Evolutionary conservation across 2,113 vertebrate species (phyloP), one percentile per base, ranked within the genome.

Genomic region (Tetrax tetrax): DNA sequence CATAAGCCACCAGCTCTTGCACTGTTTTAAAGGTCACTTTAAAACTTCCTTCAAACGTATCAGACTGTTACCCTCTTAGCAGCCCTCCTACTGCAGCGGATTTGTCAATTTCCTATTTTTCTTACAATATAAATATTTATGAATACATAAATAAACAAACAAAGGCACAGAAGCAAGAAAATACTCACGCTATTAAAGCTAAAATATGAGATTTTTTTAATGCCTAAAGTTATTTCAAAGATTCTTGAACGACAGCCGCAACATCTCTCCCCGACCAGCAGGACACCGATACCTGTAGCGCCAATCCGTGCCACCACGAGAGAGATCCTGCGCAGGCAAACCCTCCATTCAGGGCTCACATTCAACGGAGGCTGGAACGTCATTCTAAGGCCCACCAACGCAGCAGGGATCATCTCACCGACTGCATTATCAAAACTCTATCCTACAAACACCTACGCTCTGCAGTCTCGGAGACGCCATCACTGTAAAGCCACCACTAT

Each of bases 371-470:
- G 19, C 51, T 29, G n/a, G 3, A 63, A 22, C 9, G 3, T 5
- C 1, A 0, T 21, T n/a, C 53, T 41, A 29, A 35, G n/a, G 59
- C 48, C 50, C n/a, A 22, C 9, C 47, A 33, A 2, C 0, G 2
- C 0, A 8, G 38, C 1, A 41, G 18, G 31, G 27, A 80, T 18
- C 65, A 25, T 8, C 38, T 51, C 43, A n/a, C 8, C 59, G 47
- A 3, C 48, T 5, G n/a, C n/a, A n/a, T n/a, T n/a, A n/a, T n/a
- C n/a, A n/a, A n/a, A n/a, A n/a, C n/a, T n/a, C n/a, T n/a, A n/a
- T n/a, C n/a, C n/a, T n/a, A n/a, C n/a, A n/a, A n/a, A n/a, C n/a
- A n/a, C n/a, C n/a, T n/a, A n/a, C n/a, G n/a, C n/a, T n/a, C n/a
- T n/a, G n/a, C n/a, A n/a, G n/a, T n/a, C n/a, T n/a, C n/a, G n/a